Base-by-base conservation (phyloP, 1,140 invertebrate species). In the Yoshiicerus persimilis region DNA sequence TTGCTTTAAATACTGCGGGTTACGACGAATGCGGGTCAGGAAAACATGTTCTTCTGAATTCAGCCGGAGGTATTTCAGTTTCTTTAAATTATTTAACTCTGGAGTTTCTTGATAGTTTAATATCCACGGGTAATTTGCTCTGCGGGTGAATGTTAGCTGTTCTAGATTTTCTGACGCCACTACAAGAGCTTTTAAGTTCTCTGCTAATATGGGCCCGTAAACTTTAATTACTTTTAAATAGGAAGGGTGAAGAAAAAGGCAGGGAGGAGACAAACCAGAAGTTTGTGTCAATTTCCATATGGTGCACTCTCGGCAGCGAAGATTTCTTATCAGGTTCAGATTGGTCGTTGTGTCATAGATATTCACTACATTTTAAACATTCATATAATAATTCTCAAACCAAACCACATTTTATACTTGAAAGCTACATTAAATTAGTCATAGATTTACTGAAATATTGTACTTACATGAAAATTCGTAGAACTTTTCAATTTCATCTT, bases 51-150 rank as follows among this genome's bases (percentile, higher is more conserved):
- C 88, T 87, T 89, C 89, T 41, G 86, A 89, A 87, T 88, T 89
- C 13, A 90, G 64, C 25, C 86, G 39, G 36, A 90, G 66, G 38
- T 62, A 87, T 36, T 56, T 70, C 25, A 90, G 32, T 80, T 89
- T 86, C 25, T 77, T 89, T 11, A 90, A 85, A 85, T 88, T 88
- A 13, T 41, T 85, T 27, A 90, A 75, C 11, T 75, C 86, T 0
- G 90, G 90, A 39, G 90, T 90, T 70, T 90, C 90, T 38, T 77
- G 36, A 23, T 87, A 41, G 47, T 90, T 90, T n/a, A 90, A 39
- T 34, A 90, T 87, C 88, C 88, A 89, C 2, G 90, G 90, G 84
- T 87, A 89, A 34, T 88, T 89, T 27, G 88, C 87, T 62, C 90
- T 80, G 34, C 88, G 32, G 5, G 62, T 87, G 34, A 90, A 66